Evolutionary conservation across 2,113 vertebrate species (phyloP).

Genomic region (Terrapene triunguis): DNA sequence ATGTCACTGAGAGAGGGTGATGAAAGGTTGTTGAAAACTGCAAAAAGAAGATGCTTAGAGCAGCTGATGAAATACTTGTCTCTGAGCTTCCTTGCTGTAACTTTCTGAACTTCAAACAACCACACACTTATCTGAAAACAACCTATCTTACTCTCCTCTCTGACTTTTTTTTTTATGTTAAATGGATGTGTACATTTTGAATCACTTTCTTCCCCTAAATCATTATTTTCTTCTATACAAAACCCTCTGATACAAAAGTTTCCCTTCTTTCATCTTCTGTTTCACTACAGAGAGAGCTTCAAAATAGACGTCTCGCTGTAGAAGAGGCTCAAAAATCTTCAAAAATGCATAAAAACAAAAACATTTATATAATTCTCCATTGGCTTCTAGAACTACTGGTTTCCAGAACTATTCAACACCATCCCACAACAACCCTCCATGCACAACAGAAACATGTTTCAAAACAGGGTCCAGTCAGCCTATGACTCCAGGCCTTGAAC

Average conservation of each 20-base stretch:
- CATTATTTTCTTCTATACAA: background rate
- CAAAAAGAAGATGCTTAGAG: background rate
- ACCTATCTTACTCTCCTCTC: background rate
- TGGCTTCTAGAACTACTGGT: too few species aligned
- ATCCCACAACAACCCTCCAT: too few species aligned
- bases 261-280: background rate
- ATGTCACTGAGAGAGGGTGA: background rate
- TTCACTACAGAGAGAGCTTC: conserved; percentile 70
- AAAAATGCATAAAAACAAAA: background rate
- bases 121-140: background rate
- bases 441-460: background rate
- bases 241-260: background rate
- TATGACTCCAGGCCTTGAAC: background rate
- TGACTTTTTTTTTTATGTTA: background rate
- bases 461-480: background rate
- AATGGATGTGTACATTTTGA: background rate
- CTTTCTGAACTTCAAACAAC: background rate
- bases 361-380: too few species aligned
- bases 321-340: too few species aligned
- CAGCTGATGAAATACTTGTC: background rate
- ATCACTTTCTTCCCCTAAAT: background rate
- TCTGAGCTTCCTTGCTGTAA: background rate
- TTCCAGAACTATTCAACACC: too few species aligned
- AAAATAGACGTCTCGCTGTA: conserved; percentile 40
- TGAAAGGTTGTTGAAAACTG: background rate